Evolutionary conservation across 2,797 vertebrate genomes (phyloP), one percentile per base, ranked within the genome.

Genomic region (Xiphorhynchus erythropygius): DNA sequence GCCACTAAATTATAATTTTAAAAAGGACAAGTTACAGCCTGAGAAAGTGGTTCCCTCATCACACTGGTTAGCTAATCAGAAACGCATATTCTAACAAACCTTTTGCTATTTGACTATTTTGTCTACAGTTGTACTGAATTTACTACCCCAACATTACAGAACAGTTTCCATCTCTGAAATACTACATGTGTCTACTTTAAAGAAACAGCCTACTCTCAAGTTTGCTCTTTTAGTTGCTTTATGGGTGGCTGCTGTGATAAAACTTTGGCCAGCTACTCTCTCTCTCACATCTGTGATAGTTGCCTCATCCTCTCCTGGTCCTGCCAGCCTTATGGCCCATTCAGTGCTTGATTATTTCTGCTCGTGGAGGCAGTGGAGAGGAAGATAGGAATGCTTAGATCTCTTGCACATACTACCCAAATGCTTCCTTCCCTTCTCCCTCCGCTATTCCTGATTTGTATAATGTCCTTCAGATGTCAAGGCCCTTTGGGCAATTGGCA

Each of bases 391-490:
- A 94, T 89, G 90, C 90, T 96, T 95, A 95, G 84, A 95, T 95
- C 86, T 96, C 91, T 91, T 62, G 37, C 52, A 84, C 59, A 56
- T 70, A 91, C 2, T 3, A 84, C 33, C 33, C 59, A 89, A 95
- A 88, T 87, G 64, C 50, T 92, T 87, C 77, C 50, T 92, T 87
- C 77, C 67, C 32, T 90, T 87, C 53, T 87, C 50, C 39, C 64
- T 94, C 83, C 0, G 0, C 28, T 94, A 0, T 68, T 79, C 68
- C 68, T 42, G 64, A 83, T 93, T 77, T 92, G 35, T 92, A 83
- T 95, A 96, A 96, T 92, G 81, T 80, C 90, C 93, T 96, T 95
- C 95, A 97, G 95, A 94, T 96, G 95, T 92, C 93, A 94, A 84
- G 71, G 64, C 83, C 94, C 74, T 90, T 93, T 87, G 75, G 93